Evolutionary conservation across 2,797 vertebrate genomes (phyloP).

Genomic region (Hyperoplus immaculatus): DNA sequence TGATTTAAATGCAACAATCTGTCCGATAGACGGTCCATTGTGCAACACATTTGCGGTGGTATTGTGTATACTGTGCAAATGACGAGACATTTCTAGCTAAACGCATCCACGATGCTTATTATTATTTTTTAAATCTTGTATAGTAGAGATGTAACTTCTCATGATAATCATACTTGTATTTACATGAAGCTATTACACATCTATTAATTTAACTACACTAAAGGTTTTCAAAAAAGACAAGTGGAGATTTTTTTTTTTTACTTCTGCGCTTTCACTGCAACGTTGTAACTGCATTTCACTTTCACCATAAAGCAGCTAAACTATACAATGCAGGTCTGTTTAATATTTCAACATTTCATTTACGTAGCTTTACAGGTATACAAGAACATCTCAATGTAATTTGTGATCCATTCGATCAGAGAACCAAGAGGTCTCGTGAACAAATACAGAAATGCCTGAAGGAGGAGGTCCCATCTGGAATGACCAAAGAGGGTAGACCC

Average conservation of each 20-base stretch:
- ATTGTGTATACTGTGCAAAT: conserved; percentile 75
- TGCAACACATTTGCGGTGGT: conserved; percentile 66
- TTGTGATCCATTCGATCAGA: conserved; percentile 61
- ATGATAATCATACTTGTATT: conserved; percentile 74
- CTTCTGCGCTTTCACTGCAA: conserved; percentile 60
- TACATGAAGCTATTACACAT: conserved; percentile 80
- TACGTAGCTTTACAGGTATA: conserved; percentile 72
- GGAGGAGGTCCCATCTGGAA: conserved; percentile 58
- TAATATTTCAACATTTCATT: conserved; percentile 66
- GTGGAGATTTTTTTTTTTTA: conserved; percentile 60
- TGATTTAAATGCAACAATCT: conserved; percentile 65
- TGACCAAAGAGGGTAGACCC: conserved; percentile 60
- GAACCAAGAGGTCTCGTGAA: conserved; percentile 49
- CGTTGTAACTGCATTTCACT: conserved; percentile 76
- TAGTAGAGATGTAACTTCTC: conserved; percentile 65
- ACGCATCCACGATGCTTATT: conserved; percentile 68
- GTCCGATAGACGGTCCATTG: conserved; percentile 50
- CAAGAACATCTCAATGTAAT: conserved; percentile 67
- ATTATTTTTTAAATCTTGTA: conserved; percentile 51
- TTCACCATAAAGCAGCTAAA: conserved; percentile 81
- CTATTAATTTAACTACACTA: conserved; percentile 79
- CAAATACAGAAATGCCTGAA: conserved; percentile 57
- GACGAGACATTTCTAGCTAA: conserved; percentile 77
- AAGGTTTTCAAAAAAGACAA: conserved; percentile 75
- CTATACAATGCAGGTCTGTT: conserved; percentile 71